Evolutionary conservation across 2,888 invertebrate species (phyloP).

Genomic region (Ryuthela nishihirai): DNA sequence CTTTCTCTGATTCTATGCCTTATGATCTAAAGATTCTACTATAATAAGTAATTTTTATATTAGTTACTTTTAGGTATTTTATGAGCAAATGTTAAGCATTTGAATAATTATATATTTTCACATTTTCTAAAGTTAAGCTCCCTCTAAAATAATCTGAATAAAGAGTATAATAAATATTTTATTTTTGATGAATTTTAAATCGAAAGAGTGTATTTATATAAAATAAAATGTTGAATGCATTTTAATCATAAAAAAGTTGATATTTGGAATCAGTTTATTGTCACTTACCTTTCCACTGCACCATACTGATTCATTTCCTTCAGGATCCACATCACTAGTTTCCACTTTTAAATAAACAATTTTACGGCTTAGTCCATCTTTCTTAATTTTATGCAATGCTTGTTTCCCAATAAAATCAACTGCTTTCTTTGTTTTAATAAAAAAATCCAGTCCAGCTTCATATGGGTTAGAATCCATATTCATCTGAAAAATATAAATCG

Average conservation of each 20-base stretch:
- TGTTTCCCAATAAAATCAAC: conserved; percentile 47
- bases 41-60: too few relatives aligned
- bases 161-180: neutral
- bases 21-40: too few relatives aligned
- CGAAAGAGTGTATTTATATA: neutral
- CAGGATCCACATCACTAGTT: conserved; percentile 45
- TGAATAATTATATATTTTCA: too few relatives aligned
- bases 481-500: conserved; percentile 51
- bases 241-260: neutral
- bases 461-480: conserved; percentile 52
- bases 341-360: conserved; percentile 45
- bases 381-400: conserved; percentile 43
- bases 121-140: too few relatives aligned
- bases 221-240: neutral
- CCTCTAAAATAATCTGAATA: too few relatives aligned
- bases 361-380: conserved; percentile 39
- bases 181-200: neutral
- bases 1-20: too few relatives aligned
- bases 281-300: conserved; percentile 41
- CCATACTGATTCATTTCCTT: conserved; percentile 50
- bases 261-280: too few relatives aligned
- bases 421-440: conserved; percentile 49
- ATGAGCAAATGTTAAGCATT: too few relatives aligned
- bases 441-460: conserved; percentile 52
- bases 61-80: too few relatives aligned